Evolutionary conservation across 2,797 vertebrate species (phyloP).

Genomic region (Chiroxiphia lanceolata): DNA sequence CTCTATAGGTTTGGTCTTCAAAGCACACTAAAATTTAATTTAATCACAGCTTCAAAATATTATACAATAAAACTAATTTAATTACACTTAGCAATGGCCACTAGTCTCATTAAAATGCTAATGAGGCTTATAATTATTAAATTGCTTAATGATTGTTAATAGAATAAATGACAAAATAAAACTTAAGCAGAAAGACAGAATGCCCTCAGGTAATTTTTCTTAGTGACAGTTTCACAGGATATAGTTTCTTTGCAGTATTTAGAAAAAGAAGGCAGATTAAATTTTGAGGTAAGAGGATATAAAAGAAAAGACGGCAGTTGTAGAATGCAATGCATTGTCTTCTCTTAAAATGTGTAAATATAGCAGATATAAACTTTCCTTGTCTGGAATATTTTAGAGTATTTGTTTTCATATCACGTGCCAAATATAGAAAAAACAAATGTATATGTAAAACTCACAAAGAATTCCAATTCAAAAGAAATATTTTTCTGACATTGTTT

Average conservation of each 20-base stretch:
- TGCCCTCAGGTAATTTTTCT: conserved; percentile 71
- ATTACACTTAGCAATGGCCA: conserved; percentile 81
- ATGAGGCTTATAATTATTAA: conserved; percentile 87
- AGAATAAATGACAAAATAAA: conserved; percentile 84
- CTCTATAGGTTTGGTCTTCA: conserved; percentile 76
- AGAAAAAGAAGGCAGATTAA: conserved; percentile 24
- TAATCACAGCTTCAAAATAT: conserved; percentile 82
- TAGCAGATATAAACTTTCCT: not conserved
- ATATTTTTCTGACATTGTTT: not conserved
- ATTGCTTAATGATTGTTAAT: conserved; percentile 82
- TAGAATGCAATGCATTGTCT: not conserved
- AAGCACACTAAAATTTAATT: conserved; percentile 79
- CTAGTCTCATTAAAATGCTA: conserved; percentile 86
- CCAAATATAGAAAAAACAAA: not conserved
- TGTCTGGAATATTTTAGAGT: not conserved
- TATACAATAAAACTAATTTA: conserved; percentile 82
- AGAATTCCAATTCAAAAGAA: not conserved
- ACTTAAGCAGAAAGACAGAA: conserved; percentile 79
- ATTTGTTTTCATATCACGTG: not conserved
- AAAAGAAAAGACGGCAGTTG: not conserved
- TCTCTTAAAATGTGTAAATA: not conserved
- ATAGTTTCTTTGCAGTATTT: conserved; percentile 1
- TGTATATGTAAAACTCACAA: not conserved
- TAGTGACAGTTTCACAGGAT: conserved; percentile 31
- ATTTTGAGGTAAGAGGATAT: not conserved